Evolutionary conservation across 2,888 invertebrate species (phyloP).

Genomic region (Lingula anatina): DNA sequence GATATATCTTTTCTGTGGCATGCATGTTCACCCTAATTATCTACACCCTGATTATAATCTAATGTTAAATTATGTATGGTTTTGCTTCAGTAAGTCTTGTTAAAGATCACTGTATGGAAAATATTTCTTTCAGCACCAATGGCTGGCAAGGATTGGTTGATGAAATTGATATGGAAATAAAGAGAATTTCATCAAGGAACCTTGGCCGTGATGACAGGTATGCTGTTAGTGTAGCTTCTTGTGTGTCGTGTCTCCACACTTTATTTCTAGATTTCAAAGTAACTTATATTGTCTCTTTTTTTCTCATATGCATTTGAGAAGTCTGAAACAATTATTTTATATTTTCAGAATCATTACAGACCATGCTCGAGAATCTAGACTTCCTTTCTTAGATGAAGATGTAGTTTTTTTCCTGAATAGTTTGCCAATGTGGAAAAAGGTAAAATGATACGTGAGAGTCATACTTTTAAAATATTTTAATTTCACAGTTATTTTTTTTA

Average conservation of each 20-base stretch:
- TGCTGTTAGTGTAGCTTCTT: background rate
- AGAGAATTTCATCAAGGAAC: slow-evolving; percentile 82
- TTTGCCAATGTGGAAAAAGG: slow-evolving; percentile 55
- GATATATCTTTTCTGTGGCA: no score
- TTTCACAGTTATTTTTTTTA: no score
- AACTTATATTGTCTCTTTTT: no score
- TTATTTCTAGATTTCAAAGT: background rate
- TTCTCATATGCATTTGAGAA: no score
- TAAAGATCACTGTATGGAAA: no score
- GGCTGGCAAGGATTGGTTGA: slow-evolving; percentile 58
- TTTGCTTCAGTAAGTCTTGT: no score
- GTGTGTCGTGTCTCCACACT: background rate
- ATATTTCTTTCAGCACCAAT: slow-evolving; percentile 27
- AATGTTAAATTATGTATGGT: no score
- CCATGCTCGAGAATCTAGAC: slow-evolving; percentile 68
- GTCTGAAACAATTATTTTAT: background rate
- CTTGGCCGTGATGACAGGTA: slow-evolving; percentile 83
- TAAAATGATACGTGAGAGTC: no score
- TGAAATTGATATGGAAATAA: slow-evolving; percentile 74
- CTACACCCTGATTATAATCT: no score
- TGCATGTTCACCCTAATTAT: no score
- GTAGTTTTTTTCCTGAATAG: slow-evolving; percentile 56
- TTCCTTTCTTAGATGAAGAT: slow-evolving; percentile 63
- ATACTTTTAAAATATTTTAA: no score
- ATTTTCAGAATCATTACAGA: slow-evolving; percentile 73